These are phyloP conservation scores for Pteropus alecto DNA, from an alignment of 2,113 vertebrate species.

Conservation along the genomic window DNA sequence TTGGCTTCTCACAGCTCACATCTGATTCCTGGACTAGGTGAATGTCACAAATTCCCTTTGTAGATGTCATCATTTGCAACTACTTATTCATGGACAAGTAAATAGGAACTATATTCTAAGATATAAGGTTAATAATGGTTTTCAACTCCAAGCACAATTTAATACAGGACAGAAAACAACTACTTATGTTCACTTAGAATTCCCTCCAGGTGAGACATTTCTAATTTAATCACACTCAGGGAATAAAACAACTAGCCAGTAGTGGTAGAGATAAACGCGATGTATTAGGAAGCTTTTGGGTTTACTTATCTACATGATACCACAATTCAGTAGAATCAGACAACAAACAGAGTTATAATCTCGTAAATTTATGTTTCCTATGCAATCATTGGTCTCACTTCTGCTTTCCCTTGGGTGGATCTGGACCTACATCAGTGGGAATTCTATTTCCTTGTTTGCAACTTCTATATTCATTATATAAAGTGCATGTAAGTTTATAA, in stretches of 20 bases:
- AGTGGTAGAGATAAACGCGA: no score
- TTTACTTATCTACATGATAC: neutral
- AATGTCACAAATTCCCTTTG: neutral
- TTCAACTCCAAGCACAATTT: neutral
- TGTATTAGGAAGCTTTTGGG: neutral
- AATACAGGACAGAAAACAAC: neutral
- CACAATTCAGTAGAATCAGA: neutral
- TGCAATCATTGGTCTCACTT: rapidly evolving
- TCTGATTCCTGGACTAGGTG: neutral
- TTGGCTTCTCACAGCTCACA: neutral
- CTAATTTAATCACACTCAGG: neutral
- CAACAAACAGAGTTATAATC: neutral
- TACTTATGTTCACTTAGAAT: neutral
- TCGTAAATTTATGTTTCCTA: rapidly evolving
- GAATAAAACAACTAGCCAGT: neutral
- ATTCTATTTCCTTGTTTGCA: neutral
- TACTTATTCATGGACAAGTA: neutral
- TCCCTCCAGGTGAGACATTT: neutral
- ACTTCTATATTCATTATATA: neutral
- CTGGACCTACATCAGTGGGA: neutral
- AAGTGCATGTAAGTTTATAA: neutral
- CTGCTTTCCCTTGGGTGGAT: neutral
- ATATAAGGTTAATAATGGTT: neutral
- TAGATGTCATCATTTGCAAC: neutral
- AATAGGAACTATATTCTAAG: neutral